Evolutionary conservation across 2,888 invertebrate genomes (phyloP).

Genomic region (Drosophila longiperda): DNA sequence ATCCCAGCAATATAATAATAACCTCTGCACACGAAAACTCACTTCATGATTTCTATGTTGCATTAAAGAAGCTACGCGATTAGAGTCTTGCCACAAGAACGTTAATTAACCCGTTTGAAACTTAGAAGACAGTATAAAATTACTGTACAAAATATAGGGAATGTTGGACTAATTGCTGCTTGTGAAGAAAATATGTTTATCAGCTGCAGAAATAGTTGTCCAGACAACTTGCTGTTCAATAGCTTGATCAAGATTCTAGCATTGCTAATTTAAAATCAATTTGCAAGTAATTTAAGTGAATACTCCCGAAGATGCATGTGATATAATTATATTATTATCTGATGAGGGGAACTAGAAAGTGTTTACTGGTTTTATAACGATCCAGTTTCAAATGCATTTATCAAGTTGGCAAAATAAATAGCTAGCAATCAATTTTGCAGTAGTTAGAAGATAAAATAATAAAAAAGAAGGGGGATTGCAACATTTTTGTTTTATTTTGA

Average conservation of each 20-base stretch:
- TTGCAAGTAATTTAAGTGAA: slow-evolving; percentile 55
- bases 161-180: not conserved
- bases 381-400: slow-evolving; percentile 72
- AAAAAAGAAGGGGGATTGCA: not conserved
- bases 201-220: slow-evolving; percentile 1
- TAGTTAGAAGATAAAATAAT: not conserved
- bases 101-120: not conserved
- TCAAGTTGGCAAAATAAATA: slow-evolving; percentile 40
- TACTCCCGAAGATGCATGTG: slow-evolving; percentile 24
- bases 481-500: not conserved
- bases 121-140: not conserved
- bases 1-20: too few species aligned
- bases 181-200: slow-evolving; percentile 1
- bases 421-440: not conserved
- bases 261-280: slow-evolving; percentile 79
- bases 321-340: slow-evolving; percentile 4
- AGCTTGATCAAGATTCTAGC: slow-evolving; percentile 34
- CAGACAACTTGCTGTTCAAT: slow-evolving; percentile 23
- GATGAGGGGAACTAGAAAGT: slow-evolving; percentile 43
- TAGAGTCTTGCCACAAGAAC: not conserved
- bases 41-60: not conserved
- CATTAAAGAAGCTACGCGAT: not conserved
- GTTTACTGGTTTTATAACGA: slow-evolving; percentile 58
- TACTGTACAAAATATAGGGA: not conserved
- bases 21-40: not conserved